A percentile compares a stretch with the other conserved stretches of the same genome.
These are phyloP conservation scores for Macroramphosus scolopax DNA, from an alignment of 2,797 vertebrate species.

Conservation along the genomic window DNA sequence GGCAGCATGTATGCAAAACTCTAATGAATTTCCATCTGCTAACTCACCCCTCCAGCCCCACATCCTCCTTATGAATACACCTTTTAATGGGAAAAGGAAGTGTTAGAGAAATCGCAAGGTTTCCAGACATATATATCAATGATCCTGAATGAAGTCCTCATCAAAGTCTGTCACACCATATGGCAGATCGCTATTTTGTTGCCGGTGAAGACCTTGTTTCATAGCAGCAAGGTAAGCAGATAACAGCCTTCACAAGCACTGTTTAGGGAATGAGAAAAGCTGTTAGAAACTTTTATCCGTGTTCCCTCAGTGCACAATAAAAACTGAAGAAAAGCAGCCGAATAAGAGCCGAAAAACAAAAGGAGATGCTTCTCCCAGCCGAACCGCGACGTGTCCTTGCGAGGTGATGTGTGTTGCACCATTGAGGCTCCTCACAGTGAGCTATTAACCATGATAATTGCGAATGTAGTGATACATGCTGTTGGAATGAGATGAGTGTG, in stretches of 20 bases:
- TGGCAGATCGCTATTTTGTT: slow-evolving; percentile 71
- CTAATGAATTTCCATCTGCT: slow-evolving; percentile 65
- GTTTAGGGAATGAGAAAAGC: too few species aligned
- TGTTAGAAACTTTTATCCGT: too few species aligned
- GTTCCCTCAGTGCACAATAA: too few species aligned
- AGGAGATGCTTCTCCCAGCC: not conserved
- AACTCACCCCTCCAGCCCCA: too few species aligned
- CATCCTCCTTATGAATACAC: too few species aligned
- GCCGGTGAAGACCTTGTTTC: too few species aligned
- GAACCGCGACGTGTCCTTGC: not conserved
- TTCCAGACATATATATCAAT: slow-evolving; percentile 52
- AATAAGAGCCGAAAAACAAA: not conserved
- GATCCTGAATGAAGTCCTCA: slow-evolving; percentile 78
- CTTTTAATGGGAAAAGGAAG: slow-evolving; percentile 54
- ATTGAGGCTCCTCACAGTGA: slow-evolving; percentile 12
- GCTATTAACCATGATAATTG: slow-evolving; percentile 42
- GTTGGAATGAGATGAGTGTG: slow-evolving; percentile 15
- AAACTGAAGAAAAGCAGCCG: slow-evolving; percentile 25
- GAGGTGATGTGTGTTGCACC: slow-evolving; percentile 7
- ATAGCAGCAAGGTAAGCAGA: slow-evolving; percentile 60
- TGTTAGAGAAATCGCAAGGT: slow-evolving; percentile 49
- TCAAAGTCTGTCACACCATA: slow-evolving; percentile 61
- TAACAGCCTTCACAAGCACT: slow-evolving; percentile 44
- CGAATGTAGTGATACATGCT: slow-evolving; percentile 18
- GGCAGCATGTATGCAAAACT: slow-evolving; percentile 44